Evolutionary conservation across 2,888 invertebrate genomes (phyloP).

Genomic region (Lepidonotus clava): DNA sequence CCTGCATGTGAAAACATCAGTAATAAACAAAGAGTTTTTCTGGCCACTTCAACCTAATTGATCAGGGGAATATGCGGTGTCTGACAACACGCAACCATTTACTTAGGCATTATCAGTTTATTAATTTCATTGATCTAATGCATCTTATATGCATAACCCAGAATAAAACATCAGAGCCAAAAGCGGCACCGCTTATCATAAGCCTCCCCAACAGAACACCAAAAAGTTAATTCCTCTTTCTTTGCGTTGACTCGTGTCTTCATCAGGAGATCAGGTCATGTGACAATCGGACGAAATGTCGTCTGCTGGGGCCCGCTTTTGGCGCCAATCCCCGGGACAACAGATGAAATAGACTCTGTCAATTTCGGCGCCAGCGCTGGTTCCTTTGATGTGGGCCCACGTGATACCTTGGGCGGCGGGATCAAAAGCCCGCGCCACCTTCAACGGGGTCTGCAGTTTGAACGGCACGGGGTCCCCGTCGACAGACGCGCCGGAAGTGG

Average conservation of each 20-base stretch:
- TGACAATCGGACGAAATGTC: slow-evolving; percentile 3
- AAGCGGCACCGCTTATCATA: too few species aligned
- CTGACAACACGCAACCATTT: too few species aligned
- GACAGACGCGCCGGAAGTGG: slow-evolving; percentile 5
- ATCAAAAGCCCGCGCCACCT: not conserved
- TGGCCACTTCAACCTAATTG: too few species aligned
- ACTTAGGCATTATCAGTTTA: too few species aligned
- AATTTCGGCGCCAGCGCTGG: not conserved
- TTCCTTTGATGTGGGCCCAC: slow-evolving; percentile 16
- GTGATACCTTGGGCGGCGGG: not conserved
- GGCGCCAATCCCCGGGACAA: slow-evolving; percentile 36
- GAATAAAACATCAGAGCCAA: too few species aligned
- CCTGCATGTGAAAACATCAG: too few species aligned
- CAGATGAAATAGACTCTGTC: slow-evolving; percentile 37
- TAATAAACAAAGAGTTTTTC: too few species aligned
- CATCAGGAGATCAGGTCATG: not conserved
- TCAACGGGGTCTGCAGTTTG: not conserved
- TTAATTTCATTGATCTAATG: too few species aligned
- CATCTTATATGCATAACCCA: too few species aligned
- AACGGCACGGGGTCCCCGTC: not conserved
- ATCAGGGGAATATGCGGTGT: too few species aligned
- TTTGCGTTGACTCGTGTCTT: not conserved
- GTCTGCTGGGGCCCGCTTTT: slow-evolving; percentile 21
- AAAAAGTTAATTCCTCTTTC: too few species aligned
- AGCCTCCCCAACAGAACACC: too few species aligned